phyloP scores from a whole-genome alignment of 2,888 invertebrate genomes.

The Xestobium rufovillosum region DNA sequence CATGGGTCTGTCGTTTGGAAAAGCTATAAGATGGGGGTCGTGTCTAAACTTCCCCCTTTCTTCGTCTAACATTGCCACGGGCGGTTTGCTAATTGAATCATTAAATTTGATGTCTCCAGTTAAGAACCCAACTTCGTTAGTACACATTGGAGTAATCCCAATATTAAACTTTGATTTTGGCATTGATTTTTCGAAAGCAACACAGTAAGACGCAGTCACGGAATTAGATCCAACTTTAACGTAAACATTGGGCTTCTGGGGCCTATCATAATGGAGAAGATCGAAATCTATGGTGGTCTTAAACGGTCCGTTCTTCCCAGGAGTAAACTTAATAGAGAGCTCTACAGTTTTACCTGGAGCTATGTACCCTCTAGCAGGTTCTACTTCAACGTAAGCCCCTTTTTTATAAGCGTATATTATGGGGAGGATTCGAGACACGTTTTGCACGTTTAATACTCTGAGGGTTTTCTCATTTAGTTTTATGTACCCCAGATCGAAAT shows the following conservation, averaged over 20 bases:
- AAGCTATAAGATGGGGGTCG: conserved; percentile 33
- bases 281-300: conserved; percentile 26
- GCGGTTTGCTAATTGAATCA: conserved; percentile 27
- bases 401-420: conserved; percentile 28
- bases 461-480: no score
- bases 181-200: no score
- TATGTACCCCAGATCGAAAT: no score
- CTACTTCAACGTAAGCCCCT: conserved; percentile 30
- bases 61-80: conserved; percentile 26
- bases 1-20: conserved; percentile 38
- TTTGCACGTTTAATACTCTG: conserved; percentile 27
- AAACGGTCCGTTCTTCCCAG: conserved; percentile 26
- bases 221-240: not conserved
- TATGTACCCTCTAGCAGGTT: conserved; percentile 23
- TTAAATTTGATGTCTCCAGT: conserved; percentile 33
- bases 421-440: conserved; percentile 28
- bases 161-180: conserved; percentile 30
- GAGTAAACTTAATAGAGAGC: conserved; percentile 24
- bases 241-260: conserved; percentile 8
- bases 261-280: conserved; percentile 24
- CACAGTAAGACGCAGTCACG: no score
- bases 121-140: conserved; percentile 36
- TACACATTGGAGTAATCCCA: conserved; percentile 35
- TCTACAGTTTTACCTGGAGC: conserved; percentile 21
- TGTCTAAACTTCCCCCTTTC: conserved; percentile 19